These are phyloP conservation scores for Synchiropus splendidus DNA, from an alignment of 2,113 vertebrate species.

Conservation along the genomic window DNA sequence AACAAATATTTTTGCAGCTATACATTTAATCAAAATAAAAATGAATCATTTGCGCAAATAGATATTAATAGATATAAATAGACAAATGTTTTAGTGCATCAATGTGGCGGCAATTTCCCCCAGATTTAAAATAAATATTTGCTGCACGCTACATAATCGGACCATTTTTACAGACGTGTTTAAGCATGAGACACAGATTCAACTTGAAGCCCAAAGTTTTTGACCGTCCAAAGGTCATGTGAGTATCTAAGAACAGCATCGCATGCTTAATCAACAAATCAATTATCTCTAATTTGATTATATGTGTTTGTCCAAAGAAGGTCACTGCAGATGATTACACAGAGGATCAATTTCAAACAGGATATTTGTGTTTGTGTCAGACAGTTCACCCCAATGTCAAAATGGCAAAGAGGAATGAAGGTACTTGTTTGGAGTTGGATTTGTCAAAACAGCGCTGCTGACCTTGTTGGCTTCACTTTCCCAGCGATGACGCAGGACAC, in stretches of 20 bases:
- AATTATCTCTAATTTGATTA: constrained; percentile 51
- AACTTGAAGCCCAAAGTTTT: not conserved
- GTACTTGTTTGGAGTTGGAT: constrained; percentile 61
- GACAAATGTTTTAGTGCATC: too few relatives aligned
- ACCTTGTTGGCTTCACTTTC: constrained; percentile 57
- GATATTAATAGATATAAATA: too few relatives aligned
- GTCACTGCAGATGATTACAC: constrained; percentile 57
- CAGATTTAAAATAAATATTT: too few relatives aligned
- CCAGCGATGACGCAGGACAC: constrained; percentile 45
- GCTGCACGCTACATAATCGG: too few relatives aligned
- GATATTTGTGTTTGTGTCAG: constrained; percentile 57
- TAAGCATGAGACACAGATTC: too few relatives aligned
- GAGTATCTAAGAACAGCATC: constrained; percentile 29
- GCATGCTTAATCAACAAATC: constrained; percentile 54
- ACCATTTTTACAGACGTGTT: too few relatives aligned
- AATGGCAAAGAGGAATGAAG: constrained; percentile 47
- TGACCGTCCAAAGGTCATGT: constrained; percentile 1
- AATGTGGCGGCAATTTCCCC: too few relatives aligned
- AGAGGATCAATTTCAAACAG: constrained; percentile 55
- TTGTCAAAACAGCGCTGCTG: constrained; percentile 55
- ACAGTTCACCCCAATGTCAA: constrained; percentile 61
- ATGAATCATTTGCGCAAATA: too few relatives aligned
- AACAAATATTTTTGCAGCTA: too few relatives aligned
- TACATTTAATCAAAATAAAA: too few relatives aligned
- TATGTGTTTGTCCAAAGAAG: constrained; percentile 58